Conservation (phyloP, 2,113 vertebrate species). For the Eulacestoma nigropectus region DNA sequence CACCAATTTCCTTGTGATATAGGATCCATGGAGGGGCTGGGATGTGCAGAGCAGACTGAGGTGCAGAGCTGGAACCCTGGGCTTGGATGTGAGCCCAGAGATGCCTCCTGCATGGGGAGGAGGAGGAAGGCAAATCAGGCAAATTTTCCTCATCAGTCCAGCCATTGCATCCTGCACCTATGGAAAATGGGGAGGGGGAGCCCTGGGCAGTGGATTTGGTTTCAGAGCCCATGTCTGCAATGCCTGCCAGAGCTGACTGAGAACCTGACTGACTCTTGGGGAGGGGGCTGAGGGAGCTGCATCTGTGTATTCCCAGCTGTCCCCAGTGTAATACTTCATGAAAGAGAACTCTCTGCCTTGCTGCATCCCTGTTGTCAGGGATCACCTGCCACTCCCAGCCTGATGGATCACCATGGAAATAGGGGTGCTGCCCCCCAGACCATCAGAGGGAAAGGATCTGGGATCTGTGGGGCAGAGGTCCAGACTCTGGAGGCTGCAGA, state of each 20-base stretch:
- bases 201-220: background rate
- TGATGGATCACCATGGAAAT: background rate
- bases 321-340: slow-evolving; percentile 34
- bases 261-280: background rate
- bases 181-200: background rate
- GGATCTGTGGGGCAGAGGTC: background rate
- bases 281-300: background rate
- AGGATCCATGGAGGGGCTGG: background rate
- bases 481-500: background rate
- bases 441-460: background rate
- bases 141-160: background rate
- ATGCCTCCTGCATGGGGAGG: background rate
- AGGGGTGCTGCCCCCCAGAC: background rate
- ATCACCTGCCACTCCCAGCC: background rate
- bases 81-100: background rate
- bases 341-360: slow-evolving; percentile 55
- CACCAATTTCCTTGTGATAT: fast-evolving
- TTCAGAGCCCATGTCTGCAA: background rate
- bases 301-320: slow-evolving; percentile 73
- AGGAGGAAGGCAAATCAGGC: background rate
- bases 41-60: background rate
- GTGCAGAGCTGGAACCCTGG: background rate
- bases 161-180: fast-evolving
- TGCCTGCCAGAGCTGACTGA: background rate
- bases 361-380: background rate